These are phyloP conservation scores for Rapana venosa DNA, from an alignment of 2,888 invertebrate genomes.

Conservation along the genomic window DNA sequence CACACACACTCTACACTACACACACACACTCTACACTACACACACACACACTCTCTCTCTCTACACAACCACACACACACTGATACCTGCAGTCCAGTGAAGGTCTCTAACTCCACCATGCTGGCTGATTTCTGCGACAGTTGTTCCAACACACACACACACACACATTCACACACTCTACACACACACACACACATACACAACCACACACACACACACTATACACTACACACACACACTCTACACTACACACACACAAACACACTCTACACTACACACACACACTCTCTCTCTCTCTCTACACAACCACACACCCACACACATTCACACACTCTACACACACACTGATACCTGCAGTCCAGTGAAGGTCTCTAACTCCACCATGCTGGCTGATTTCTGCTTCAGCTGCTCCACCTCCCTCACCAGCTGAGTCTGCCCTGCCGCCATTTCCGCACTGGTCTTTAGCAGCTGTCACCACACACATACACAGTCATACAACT, in stretches of 20 bases:
- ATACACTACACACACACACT: too few relatives aligned
- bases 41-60: background rate
- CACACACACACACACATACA: too few relatives aligned
- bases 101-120: slow-evolving; percentile 65
- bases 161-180: background rate
- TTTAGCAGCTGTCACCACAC: slow-evolving; percentile 59
- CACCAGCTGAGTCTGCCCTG: slow-evolving; percentile 64
- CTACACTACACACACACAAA: too few relatives aligned
- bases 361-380: slow-evolving; percentile 67
- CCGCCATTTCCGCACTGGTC: slow-evolving; percentile 62
- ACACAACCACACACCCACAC: too few relatives aligned
- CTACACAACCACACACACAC: too few relatives aligned
- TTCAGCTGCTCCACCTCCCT: slow-evolving; percentile 59
- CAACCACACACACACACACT: background rate
- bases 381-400: slow-evolving; percentile 60
- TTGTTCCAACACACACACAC: slow-evolving; percentile 40
- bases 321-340: background rate
- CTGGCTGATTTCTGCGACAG: slow-evolving; percentile 60
- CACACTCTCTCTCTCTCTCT: too few relatives aligned
- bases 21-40: background rate
- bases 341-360: slow-evolving; percentile 54
- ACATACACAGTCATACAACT: background rate
- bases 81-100: slow-evolving; percentile 59
- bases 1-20: too few relatives aligned
- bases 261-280: too few relatives aligned